Evolutionary conservation across 64 coral and sea anemone species (phyloP), one percentile per base, ranked within the genome.

Genomic region (Montipora foliosa): DNA sequence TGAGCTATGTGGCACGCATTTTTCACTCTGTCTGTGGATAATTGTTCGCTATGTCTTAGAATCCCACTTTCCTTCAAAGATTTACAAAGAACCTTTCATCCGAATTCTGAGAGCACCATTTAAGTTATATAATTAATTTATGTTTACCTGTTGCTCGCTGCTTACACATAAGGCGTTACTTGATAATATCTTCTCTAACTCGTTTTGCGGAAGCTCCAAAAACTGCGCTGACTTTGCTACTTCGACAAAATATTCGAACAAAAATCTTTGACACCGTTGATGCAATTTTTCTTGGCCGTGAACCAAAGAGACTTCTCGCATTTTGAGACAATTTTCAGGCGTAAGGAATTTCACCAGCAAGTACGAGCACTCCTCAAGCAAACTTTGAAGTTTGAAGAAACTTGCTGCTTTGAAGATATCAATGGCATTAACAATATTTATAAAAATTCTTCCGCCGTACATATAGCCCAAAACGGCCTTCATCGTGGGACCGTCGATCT

Each of bases 271-370:
- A 15, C 88, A 88, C 75, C 96, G 87, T 25, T 91, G 76, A 55
- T 98, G 78, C 12, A 98, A 75, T 15, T 89, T 87, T 66, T 78
- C 88, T 20, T 92, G 93, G 62, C 93, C 93, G 70, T 80, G 78
- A 44, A 48, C 67, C 14, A 95, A 76, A 44, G 96, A 93, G n/a
- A 92, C 75, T 6, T 91, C 96, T 45, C 76, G 81, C 4, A 94
- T 24, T 85, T 83, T 9, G 4, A 91, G 47, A 59, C 93, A 94
- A 55, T 94, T 98, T 49, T 92, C 89, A 5, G 89, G 58, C 58
- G 96, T 94, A 59, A 98, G 29, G 69, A 94, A 98, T 20, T 86
- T 98, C 20, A 87, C 67, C 75, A 98, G 86, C 17, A 90, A 71
- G 58, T 53, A 89, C 11, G 89, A 91, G 79, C 96, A 98, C 68